Conservation (phyloP, 2,113 vertebrate genomes). For the Eira barbara region DNA sequence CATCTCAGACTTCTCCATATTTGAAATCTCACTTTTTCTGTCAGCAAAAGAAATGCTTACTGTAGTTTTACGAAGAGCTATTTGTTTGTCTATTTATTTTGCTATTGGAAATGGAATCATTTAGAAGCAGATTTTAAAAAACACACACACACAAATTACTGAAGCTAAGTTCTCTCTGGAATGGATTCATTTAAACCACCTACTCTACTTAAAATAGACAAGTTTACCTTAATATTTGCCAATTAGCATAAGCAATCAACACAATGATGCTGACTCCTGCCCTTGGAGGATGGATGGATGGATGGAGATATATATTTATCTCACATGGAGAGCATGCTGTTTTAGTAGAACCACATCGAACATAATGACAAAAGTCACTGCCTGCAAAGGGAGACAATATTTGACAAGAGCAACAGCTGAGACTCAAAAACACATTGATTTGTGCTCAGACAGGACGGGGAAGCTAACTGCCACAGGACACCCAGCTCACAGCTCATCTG, state of each 20-base stretch:
- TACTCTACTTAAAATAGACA: constrained; percentile 1
- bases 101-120: neutral
- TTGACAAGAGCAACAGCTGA: neutral
- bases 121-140: neutral
- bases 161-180: neutral
- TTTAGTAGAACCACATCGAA: neutral
- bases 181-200: constrained; percentile 11
- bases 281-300: neutral
- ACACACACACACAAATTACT: neutral
- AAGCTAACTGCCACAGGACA: neutral
- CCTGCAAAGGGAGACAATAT: neutral
- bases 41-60: neutral
- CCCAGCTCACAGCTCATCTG: neutral
- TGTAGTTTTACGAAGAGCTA: neutral
- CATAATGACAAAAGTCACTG: neutral
- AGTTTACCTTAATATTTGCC: neutral
- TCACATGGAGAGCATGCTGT: neutral
- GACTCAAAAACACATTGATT: neutral
- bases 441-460: neutral
- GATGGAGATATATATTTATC: no score
- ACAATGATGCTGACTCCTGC: neutral
- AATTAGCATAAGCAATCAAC: neutral
- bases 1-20: neutral
- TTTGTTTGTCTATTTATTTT: neutral
- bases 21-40: neutral